Conservation (phyloP, 1,140 invertebrate genomes). For the Stegodyphus dumicola region DNA sequence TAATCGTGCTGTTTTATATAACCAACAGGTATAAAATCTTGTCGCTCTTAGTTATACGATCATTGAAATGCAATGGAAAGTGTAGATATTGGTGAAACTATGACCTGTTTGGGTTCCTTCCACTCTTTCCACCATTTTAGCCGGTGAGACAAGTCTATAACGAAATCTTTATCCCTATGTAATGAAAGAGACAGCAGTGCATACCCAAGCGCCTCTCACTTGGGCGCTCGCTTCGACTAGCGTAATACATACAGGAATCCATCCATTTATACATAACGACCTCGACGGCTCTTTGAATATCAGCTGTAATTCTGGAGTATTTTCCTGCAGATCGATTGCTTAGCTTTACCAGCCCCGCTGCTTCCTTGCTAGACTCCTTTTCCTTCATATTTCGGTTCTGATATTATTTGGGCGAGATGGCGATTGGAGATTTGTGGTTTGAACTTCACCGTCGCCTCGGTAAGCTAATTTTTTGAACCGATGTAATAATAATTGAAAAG, state of each 20-base stretch:
- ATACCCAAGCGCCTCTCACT: slow-evolving; percentile 5
- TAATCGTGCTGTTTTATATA: too few relatives aligned
- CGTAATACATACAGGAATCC: slow-evolving; percentile 37
- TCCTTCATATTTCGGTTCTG: background rate
- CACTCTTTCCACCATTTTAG: too few relatives aligned
- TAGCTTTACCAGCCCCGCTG: slow-evolving; percentile 26
- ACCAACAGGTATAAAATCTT: too few relatives aligned
- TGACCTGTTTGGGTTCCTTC: too few relatives aligned
- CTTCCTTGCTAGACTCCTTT: slow-evolving; percentile 20
- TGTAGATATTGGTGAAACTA: too few relatives aligned
- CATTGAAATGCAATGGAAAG: too few relatives aligned
- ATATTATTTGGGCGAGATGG: background rate
- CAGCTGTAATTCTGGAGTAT: slow-evolving; percentile 60
- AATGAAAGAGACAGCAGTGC: background rate
- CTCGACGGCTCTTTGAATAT: slow-evolving; percentile 56
- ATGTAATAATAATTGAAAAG: too few relatives aligned
- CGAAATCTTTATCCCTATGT: background rate
- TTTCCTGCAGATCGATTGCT: slow-evolving; percentile 59
- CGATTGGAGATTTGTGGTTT: background rate
- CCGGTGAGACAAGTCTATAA: background rate
- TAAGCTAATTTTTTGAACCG: too few relatives aligned
- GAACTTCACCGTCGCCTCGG: background rate
- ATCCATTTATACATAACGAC: slow-evolving; percentile 60
- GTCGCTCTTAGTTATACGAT: too few relatives aligned
- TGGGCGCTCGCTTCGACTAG: background rate